Conservation (phyloP, 2,113 vertebrate genomes). For the Connochaetes taurinus region DNA sequence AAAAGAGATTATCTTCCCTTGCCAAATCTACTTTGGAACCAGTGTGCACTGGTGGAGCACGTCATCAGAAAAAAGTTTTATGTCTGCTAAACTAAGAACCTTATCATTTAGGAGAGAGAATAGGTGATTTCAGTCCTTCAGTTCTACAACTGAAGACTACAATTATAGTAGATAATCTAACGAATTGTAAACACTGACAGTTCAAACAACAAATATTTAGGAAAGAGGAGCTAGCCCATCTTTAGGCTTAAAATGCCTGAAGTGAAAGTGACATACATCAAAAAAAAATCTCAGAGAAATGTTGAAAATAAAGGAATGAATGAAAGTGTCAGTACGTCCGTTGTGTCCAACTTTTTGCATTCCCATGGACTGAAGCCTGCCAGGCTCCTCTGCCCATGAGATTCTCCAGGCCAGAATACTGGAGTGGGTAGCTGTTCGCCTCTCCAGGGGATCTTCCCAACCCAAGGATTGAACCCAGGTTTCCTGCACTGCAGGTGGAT, state of each 20-base stretch:
- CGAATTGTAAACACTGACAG: background rate
- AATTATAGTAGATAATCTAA: background rate
- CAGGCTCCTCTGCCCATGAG: background rate
- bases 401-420: background rate
- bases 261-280: background rate
- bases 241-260: background rate
- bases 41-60: background rate
- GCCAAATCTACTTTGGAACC: background rate
- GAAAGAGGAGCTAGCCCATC: background rate
- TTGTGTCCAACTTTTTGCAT: background rate
- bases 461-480: background rate
- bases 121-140: background rate
- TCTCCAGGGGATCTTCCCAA: background rate
- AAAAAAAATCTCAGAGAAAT: background rate
- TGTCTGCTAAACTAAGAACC: background rate
- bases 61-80: background rate
- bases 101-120: background rate
- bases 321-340: background rate
- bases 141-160: background rate
- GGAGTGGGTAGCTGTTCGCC: background rate
- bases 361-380: background rate
- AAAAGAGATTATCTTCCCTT: background rate
- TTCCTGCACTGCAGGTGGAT: background rate
- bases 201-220: background rate
- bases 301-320: background rate